A percentile compares a stretch with the other conserved stretches of the same genome.
Conservation (phyloP, 2,113 vertebrate species). For the Amphiprion ocellaris region DNA sequence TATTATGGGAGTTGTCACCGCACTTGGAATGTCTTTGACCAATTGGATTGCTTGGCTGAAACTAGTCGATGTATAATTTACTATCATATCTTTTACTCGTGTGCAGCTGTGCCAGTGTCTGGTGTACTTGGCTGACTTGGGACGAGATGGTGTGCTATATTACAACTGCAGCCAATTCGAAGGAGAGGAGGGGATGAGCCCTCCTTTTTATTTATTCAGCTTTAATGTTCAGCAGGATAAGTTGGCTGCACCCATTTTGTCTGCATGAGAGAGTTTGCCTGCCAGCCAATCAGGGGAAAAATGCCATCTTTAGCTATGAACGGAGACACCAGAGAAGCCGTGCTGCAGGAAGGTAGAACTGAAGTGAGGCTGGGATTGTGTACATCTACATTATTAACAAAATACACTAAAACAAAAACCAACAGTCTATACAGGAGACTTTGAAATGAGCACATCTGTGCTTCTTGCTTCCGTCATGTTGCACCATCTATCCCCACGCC, state of each 20-base stretch:
- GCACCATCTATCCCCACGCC: slow-evolving; percentile 3
- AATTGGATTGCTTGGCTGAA: slow-evolving; percentile 33
- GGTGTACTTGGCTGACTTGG: slow-evolving; percentile 49
- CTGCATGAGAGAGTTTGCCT: slow-evolving; percentile 53
- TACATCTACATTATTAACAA: neutral
- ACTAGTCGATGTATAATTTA: slow-evolving; percentile 59
- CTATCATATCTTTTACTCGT: slow-evolving; percentile 32
- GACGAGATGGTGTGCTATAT: slow-evolving; percentile 49
- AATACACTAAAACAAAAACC: neutral
- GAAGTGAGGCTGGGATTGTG: neutral
- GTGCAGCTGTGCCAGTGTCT: slow-evolving; percentile 53
- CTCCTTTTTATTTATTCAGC: slow-evolving; percentile 69
- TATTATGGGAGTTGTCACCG: slow-evolving; percentile 22
- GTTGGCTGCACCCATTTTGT: slow-evolving; percentile 62
- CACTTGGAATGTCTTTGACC: slow-evolving; percentile 32
- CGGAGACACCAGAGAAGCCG: slow-evolving; percentile 15
- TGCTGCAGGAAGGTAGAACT: slow-evolving; percentile 7
- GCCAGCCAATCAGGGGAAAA: slow-evolving; percentile 41
- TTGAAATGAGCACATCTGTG: neutral
- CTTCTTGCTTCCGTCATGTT: neutral
- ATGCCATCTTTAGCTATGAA: slow-evolving; percentile 42
- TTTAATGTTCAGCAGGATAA: slow-evolving; percentile 62
- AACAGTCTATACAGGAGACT: neutral
- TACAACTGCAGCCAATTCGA: slow-evolving; percentile 50
- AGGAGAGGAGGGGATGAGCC: slow-evolving; percentile 36